Evolutionary conservation across 2,888 invertebrate genomes (phyloP).

Genomic region (Protonemura montana): DNA sequence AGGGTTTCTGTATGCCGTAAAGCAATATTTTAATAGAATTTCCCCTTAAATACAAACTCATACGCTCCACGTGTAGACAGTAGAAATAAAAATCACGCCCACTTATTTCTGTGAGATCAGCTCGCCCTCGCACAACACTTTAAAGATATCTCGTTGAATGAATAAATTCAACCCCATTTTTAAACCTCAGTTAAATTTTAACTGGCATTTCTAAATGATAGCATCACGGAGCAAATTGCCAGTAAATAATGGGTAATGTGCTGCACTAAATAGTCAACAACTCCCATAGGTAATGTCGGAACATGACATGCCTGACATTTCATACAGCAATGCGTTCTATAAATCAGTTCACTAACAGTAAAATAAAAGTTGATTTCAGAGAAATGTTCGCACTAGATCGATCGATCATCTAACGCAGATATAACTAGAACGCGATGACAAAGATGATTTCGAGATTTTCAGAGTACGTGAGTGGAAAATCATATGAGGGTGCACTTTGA

Average conservation of each 20-base stretch:
- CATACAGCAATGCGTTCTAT: not conserved
- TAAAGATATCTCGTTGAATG: not conserved
- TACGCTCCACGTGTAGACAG: not conserved
- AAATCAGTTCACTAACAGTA: not conserved
- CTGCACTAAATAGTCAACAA: not conserved
- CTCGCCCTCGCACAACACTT: not conserved
- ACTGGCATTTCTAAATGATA: not conserved
- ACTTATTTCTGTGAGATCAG: not conserved
- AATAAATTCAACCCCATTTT: not conserved
- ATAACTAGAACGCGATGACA: not conserved
- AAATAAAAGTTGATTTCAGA: not conserved
- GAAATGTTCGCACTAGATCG: not conserved
- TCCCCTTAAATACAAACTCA: not conserved
- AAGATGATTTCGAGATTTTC: not conserved
- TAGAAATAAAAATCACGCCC: not conserved
- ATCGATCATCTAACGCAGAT: not conserved
- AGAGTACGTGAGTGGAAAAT: not conserved
- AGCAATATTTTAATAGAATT: too few species aligned
- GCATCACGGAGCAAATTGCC: constrained; percentile 20
- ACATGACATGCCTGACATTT: not conserved
- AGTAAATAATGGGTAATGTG: constrained; percentile 14
- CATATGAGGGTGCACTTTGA: not conserved
- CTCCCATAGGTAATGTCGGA: not conserved
- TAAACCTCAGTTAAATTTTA: not conserved
- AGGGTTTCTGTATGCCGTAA: too few species aligned